Conservation (phyloP, 2,888 invertebrate genomes). For the Leptothorax acervorum region DNA sequence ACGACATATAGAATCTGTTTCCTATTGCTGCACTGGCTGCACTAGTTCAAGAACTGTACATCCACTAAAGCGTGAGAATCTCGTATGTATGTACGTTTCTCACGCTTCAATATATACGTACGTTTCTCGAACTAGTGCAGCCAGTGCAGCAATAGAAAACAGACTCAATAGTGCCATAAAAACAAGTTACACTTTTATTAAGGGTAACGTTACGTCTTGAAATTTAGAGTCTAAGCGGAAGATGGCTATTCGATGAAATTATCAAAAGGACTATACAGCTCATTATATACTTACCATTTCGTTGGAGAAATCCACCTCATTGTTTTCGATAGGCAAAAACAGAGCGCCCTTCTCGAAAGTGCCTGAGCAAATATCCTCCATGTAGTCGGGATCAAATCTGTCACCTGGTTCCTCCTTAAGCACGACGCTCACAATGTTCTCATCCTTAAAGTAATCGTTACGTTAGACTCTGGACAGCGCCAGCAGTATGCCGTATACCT, state of each 20-base stretch:
- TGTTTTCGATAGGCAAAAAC: constrained; percentile 82
- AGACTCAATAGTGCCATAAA: background rate
- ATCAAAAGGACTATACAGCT: background rate
- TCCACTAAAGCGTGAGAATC: too few species aligned
- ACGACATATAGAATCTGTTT: too few species aligned
- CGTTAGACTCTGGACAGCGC: constrained; percentile 72
- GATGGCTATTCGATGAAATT: background rate
- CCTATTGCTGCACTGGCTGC: too few species aligned
- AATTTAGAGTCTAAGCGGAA: background rate
- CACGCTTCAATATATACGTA: too few species aligned
- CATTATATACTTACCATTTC: constrained; percentile 80
- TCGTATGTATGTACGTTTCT: too few species aligned
- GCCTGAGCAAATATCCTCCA: constrained; percentile 84
- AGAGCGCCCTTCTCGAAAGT: constrained; percentile 81
- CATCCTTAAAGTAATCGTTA: constrained; percentile 81
- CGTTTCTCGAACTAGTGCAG: too few species aligned
- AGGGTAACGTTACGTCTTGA: background rate
- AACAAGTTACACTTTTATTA: background rate
- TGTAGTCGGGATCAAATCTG: constrained; percentile 82
- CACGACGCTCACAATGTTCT: constrained; percentile 82
- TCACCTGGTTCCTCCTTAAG: constrained; percentile 82
- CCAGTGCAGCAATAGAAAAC: too few species aligned
- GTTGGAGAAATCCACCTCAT: constrained; percentile 82
- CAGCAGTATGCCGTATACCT: constrained; percentile 64
- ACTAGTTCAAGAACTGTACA: too few species aligned